Conservation (phyloP, 1,140 invertebrate species). For the Penaeus vannamei region DNA sequence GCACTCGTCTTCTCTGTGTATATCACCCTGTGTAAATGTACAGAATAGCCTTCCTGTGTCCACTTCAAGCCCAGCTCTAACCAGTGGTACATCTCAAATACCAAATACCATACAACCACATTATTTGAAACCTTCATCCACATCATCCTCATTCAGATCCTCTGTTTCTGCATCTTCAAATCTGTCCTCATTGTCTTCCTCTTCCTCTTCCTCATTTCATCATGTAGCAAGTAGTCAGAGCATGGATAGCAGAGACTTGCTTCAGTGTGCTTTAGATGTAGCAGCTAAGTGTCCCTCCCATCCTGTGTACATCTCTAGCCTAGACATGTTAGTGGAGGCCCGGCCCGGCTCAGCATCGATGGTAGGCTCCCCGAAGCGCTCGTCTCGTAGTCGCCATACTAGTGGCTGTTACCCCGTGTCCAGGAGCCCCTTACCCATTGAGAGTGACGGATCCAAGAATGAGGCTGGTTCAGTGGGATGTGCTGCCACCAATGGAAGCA, state of each 20-base stretch:
- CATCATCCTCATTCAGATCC: slow-evolving; percentile 14
- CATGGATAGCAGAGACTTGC: slow-evolving; percentile 46
- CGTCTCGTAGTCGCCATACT: slow-evolving; percentile 60
- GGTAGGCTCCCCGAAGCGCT: slow-evolving; percentile 61
- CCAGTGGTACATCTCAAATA: not conserved
- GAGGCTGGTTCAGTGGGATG: slow-evolving; percentile 35
- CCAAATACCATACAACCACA: not conserved
- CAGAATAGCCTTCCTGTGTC: no score
- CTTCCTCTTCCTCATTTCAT: slow-evolving; percentile 23
- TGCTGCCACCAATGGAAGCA: slow-evolving; percentile 13
- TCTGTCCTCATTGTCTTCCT: slow-evolving; percentile 29
- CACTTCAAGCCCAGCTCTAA: no score
- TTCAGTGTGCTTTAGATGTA: slow-evolving; percentile 68
- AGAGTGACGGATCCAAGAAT: slow-evolving; percentile 33
- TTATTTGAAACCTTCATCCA: not conserved
- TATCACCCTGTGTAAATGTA: no score
- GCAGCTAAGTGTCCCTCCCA: slow-evolving; percentile 70
- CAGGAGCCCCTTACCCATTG: slow-evolving; percentile 60
- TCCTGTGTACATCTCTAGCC: slow-evolving; percentile 70
- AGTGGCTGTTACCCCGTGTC: slow-evolving; percentile 65
- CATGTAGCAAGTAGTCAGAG: slow-evolving; percentile 41
- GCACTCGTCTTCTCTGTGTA: no score
- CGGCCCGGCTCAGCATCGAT: slow-evolving; percentile 74
- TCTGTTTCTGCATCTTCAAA: not conserved
- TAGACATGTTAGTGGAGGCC: slow-evolving; percentile 71